Evolutionary conservation across 2,888 invertebrate species (phyloP), one percentile per base, ranked within the genome.

Genomic region (Galerucella calmariensis): DNA sequence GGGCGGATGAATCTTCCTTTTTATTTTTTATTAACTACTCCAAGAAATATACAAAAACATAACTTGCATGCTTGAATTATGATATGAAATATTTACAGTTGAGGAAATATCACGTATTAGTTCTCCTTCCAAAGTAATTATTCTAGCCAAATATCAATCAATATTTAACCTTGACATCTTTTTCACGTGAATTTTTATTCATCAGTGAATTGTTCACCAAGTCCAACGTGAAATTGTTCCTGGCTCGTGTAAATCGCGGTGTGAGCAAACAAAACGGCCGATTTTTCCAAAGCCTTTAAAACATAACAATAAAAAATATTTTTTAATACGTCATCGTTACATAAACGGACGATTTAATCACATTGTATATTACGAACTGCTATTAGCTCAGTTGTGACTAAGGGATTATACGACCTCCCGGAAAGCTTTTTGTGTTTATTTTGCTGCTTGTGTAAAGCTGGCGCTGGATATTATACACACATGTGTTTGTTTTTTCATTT

Each of bases 401-500:
- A 69, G 71, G 75, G 67, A 74, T 77, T 75, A 75, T 62, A 44
- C 72, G 77, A 77, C 77, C 77, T 77, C 77, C 75, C 75, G 74
- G 75, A 72, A 70, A 75, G 74, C 67, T 67, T 72, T 74, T 71
- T 72, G 75, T 77, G 75, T 77, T 77, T 77, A 75, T 75, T 75
- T 77, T 75, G 72, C 74, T 74, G 72, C 63, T 74, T 70, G 72
- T 74, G 66, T 68, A 75, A 77, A 68, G 74, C 69, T 73, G 48
- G 71, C 69, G 63, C 56, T 67, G 74, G 74, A 71, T 74, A 72
- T 73, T 74, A 72, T 76, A 73, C 76, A 75, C 73, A 75, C 73
- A 76, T 78, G 77, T 76, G 75, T 75, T 74, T 75, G 68, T 70
- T 76, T 76, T 76, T 76, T 78, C 67, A 72, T 74, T 72, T 75